phyloP scores from a whole-genome alignment of 1,140 invertebrate genomes.

The Plutomurus gul region DNA sequence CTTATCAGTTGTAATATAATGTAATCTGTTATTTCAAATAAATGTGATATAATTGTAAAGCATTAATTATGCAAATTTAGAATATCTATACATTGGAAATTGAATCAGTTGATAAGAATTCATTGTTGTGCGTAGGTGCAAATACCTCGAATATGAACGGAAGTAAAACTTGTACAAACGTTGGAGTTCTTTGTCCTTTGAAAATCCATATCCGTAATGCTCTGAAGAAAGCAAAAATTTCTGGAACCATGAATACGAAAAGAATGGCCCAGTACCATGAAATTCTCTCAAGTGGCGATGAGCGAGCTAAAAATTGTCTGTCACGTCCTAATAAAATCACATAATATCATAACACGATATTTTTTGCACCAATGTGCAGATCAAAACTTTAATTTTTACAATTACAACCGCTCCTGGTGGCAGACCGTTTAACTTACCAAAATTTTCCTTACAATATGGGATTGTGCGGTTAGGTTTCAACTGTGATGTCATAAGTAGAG shows the following conservation, averaged over 20 bases:
- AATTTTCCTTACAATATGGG: conserved; percentile 37
- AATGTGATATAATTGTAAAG: too few relatives aligned
- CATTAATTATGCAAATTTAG: too few relatives aligned
- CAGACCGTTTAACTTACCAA: neutral
- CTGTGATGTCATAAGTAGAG: conserved; percentile 60
- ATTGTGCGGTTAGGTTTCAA: conserved; percentile 50
- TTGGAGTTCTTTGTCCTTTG: conserved; percentile 55
- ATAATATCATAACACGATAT: neutral
- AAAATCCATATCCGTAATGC: conserved; percentile 59
- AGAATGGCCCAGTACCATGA: conserved; percentile 61
- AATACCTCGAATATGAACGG: conserved; percentile 52
- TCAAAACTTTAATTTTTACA: neutral
- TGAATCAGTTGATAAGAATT: neutral
- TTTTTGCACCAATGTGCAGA: neutral
- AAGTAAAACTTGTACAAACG: conserved; percentile 33
- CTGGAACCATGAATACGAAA: conserved; percentile 58
- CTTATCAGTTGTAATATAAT: too few relatives aligned
- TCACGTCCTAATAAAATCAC: neutral
- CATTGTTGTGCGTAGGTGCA: too few relatives aligned
- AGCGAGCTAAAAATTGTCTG: neutral
- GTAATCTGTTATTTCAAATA: too few relatives aligned
- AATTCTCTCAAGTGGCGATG: conserved; percentile 56
- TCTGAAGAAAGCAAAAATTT: conserved; percentile 58
- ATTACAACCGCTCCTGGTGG: too few relatives aligned
- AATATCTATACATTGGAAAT: neutral